Evolutionary conservation across 2,113 vertebrate species (phyloP).

Genomic region (Thamnophis sirtalis): DNA sequence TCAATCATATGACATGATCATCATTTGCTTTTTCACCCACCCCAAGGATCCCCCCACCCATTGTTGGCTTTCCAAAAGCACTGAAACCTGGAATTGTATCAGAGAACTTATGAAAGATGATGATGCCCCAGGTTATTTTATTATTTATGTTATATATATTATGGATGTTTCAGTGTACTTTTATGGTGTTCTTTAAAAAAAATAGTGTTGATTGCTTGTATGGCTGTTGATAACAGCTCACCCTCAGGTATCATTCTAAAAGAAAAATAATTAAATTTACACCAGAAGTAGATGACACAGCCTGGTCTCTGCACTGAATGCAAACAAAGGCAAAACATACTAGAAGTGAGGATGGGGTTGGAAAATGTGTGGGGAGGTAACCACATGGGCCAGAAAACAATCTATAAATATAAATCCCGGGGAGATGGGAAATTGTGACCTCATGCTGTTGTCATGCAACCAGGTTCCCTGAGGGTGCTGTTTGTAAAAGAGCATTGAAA

Average conservation of each 20-base stretch:
- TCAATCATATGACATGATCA: not conserved
- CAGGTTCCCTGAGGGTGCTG: not conserved
- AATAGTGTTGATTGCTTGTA: not conserved
- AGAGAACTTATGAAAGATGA: not conserved
- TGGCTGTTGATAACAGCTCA: not conserved
- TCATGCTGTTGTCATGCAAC: not conserved
- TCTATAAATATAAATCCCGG: conserved; percentile 5
- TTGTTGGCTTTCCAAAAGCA: not conserved
- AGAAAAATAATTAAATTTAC: not conserved
- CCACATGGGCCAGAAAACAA: not conserved
- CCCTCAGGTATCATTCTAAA: not conserved
- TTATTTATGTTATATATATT: not conserved
- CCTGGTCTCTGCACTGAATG: not conserved
- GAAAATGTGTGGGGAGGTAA: not conserved
- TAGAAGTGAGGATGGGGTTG: not conserved
- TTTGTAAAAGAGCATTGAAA: conserved; percentile 4
- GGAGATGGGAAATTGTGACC: not conserved
- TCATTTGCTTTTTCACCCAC: not conserved
- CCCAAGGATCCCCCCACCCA: not conserved
- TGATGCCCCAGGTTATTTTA: not conserved
- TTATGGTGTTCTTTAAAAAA: not conserved
- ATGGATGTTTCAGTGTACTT: not conserved
- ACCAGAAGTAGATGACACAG: not conserved
- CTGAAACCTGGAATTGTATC: not conserved
- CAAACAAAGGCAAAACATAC: not conserved